Evolutionary conservation across 2,888 invertebrate species (phyloP), one percentile per base, ranked within the genome.

Genomic region (Bibio marci): DNA sequence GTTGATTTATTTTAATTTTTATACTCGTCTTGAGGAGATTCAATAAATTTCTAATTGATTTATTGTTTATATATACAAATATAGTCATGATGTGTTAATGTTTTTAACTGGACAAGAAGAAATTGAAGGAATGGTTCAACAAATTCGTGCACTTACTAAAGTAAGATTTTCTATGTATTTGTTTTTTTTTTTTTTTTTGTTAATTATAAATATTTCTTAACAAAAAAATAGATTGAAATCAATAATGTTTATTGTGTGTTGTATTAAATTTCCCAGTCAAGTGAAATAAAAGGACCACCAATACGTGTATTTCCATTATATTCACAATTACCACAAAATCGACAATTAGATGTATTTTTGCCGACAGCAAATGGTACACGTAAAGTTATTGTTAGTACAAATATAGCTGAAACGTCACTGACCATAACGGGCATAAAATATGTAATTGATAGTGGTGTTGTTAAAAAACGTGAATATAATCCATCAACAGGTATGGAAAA

Each of bases 51-150:
- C 26, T 26, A 26, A 26, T 26, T 26, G 7, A 6, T 26, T 6
- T 11, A 6, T 8, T 26, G 11, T 26, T 8, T 26, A 26, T 26
- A 26, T 6, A 26, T 8, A 8, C 26, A 26, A 41, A 73, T 73
- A 48, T 58, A 86, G 83, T 52, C 77, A 91, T 49, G 90, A 91
- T 57, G 82, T 95, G 48, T 66, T 95, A 39, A 82, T 92, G 30
- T 95, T 95, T 63, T 64, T 95, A 41, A 94, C 94, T 35, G 95
- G 95, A 1, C 92, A 94, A 65, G 94, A 95, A 61, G 94, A 95
- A 70, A 94, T 95, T 46, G 92, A 94, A 63, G 70, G 76, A n/a
- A 71, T 81, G 46, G 76, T 76, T 44, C 69, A 73, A 48, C 80
- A 77, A 53, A 80, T 86, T 31, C 69, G 76, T 48, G 69, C 74